Evolutionary conservation across 2,888 invertebrate genomes (phyloP).

Genomic region (Lasioglossum malachurum): DNA sequence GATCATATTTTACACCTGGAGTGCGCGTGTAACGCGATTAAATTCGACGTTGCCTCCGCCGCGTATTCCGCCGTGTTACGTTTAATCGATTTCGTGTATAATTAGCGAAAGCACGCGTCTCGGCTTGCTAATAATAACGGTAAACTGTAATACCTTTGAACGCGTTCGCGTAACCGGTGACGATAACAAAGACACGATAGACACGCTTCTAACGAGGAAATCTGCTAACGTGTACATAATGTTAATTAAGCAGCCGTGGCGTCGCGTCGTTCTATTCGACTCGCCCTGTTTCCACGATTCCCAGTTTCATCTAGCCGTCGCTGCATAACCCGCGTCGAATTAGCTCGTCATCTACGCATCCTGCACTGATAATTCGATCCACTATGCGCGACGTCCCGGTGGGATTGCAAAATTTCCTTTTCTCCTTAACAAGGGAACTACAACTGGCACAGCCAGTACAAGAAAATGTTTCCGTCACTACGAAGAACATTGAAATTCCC

Average conservation of each 20-base stretch:
- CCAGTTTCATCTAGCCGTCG: slow-evolving; percentile 54
- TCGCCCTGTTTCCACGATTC: slow-evolving; percentile 51
- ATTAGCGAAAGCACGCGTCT: slow-evolving; percentile 65
- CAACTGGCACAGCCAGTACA: neutral
- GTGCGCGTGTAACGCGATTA: slow-evolving; percentile 63
- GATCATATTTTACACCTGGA: slow-evolving; percentile 61
- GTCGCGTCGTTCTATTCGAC: slow-evolving; percentile 40
- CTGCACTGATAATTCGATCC: slow-evolving; percentile 15
- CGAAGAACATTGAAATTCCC: neutral
- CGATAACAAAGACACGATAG: slow-evolving; percentile 58
- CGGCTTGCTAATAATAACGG: slow-evolving; percentile 61
- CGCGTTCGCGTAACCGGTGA: slow-evolving; percentile 34
- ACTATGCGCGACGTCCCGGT: neutral
- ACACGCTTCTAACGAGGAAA: slow-evolving; percentile 53
- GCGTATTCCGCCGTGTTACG: slow-evolving; percentile 61
- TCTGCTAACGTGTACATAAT: slow-evolving; percentile 43
- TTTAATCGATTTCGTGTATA: slow-evolving; percentile 73
- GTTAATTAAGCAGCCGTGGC: slow-evolving; percentile 54
- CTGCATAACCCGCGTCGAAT: slow-evolving; percentile 62
- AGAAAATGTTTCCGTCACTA: neutral
- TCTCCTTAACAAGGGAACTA: neutral
- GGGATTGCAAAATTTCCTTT: neutral
- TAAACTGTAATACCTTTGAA: slow-evolving; percentile 61
- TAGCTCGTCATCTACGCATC: slow-evolving; percentile 49
- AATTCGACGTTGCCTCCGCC: slow-evolving; percentile 61